A percentile compares a stretch with the other conserved stretches of the same genome.
These are phyloP conservation scores for Trichopoda pennipes DNA, from an alignment of 2,888 invertebrate species.

Conservation along the genomic window DNA sequence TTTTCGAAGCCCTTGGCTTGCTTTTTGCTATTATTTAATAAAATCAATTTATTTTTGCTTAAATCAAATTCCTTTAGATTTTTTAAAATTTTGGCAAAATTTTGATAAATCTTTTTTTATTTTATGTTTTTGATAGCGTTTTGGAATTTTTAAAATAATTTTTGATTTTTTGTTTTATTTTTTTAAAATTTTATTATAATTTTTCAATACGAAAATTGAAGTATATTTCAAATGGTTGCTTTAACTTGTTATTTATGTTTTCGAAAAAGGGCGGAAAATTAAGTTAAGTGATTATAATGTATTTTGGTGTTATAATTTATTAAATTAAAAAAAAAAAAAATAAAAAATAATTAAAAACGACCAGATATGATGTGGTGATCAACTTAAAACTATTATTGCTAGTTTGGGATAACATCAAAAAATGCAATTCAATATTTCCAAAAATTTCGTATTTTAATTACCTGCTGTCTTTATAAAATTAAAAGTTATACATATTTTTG, in stretches of 20 bases:
- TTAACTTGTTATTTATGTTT: conserved; percentile 12
- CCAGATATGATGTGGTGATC: not conserved
- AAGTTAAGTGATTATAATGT: not conserved
- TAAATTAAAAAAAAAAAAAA: not conserved
- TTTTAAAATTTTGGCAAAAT: conserved; percentile 68
- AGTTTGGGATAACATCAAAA: no score
- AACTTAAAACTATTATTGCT: no score
- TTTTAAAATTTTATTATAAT: conserved; percentile 61
- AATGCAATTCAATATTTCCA: no score
- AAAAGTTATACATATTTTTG: no score
- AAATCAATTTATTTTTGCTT: conserved; percentile 28
- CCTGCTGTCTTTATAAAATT: no score
- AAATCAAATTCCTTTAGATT: conserved; percentile 35
- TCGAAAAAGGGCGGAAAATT: not conserved
- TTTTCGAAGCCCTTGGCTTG: conserved; percentile 1
- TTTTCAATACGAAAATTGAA: conserved; percentile 53
- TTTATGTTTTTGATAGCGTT: conserved; percentile 69
- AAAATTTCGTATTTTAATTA: no score
- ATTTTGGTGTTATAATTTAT: not conserved
- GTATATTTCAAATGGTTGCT: conserved; percentile 53
- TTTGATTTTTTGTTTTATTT: conserved; percentile 55
- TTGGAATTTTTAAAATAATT: conserved; percentile 71
- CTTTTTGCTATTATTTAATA: conserved; percentile 1
- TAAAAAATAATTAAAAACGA: not conserved
- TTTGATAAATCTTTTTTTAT: conserved; percentile 67